A percentile compares a stretch with the other conserved stretches of the same genome.
Evolutionary conservation across 1,140 invertebrate species (phyloP).

Genomic region (Heliconius eleuchia): DNA sequence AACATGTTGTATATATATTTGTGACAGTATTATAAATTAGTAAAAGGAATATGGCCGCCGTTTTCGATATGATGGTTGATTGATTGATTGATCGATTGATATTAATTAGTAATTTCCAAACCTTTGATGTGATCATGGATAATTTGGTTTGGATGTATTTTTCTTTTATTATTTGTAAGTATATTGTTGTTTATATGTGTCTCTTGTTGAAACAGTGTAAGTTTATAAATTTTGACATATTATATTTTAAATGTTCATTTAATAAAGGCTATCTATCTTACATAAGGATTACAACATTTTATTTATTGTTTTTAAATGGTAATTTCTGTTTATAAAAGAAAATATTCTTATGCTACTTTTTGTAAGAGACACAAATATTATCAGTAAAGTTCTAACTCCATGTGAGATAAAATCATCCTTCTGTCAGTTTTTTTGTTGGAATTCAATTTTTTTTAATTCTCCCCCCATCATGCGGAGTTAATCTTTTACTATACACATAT

Average conservation of each 20-base stretch:
- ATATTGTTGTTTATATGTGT: not conserved
- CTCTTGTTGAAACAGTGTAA: not conserved
- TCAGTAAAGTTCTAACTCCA: not conserved
- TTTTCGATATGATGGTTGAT: slow-evolving; percentile 17
- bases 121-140: slow-evolving; percentile 20
- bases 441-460: not conserved
- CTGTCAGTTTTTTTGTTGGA: not conserved
- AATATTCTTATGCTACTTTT: not conserved
- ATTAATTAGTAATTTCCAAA: slow-evolving; percentile 21
- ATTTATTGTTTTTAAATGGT: too few species aligned
- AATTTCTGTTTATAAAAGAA: too few species aligned
- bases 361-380: not conserved
- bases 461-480: not conserved
- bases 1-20: slow-evolving; percentile 49
- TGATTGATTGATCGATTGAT: not conserved
- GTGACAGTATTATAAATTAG: slow-evolving; percentile 71
- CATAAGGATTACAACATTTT: too few species aligned
- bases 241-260: too few species aligned
- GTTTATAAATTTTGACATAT: not conserved
- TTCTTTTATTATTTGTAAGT: not conserved
- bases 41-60: slow-evolving; percentile 4
- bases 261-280: too few species aligned
- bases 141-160: not conserved
- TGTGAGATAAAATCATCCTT: not conserved
- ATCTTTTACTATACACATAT: not conserved